Evolutionary conservation across 2,888 invertebrate species (phyloP).

Genomic region (Drosophila greeni): DNA sequence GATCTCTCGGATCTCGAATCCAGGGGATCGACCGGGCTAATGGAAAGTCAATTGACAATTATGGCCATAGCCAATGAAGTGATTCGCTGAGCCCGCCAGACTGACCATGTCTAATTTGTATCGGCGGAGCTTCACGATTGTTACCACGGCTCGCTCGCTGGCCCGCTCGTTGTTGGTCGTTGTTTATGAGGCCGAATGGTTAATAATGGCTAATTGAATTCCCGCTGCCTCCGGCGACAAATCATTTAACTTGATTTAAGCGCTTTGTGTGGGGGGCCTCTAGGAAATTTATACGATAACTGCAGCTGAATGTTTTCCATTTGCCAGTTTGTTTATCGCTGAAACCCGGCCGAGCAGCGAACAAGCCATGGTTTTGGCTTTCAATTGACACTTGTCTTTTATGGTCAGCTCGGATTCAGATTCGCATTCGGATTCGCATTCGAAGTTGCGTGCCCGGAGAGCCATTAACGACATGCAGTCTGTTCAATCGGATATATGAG

Average conservation of each 20-base stretch:
- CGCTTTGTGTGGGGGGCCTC: slow-evolving; percentile 58
- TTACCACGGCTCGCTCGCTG: slow-evolving; percentile 51
- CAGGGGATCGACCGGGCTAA: slow-evolving; percentile 55
- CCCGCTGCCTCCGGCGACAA: slow-evolving; percentile 70
- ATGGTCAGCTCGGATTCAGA: slow-evolving; percentile 23
- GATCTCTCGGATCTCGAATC: slow-evolving; percentile 2
- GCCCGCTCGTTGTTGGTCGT: slow-evolving; percentile 43
- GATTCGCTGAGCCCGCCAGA: slow-evolving; percentile 53
- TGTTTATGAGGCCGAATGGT: slow-evolving; percentile 67
- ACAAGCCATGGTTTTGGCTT: slow-evolving; percentile 56
- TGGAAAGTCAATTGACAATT: slow-evolving; percentile 77
- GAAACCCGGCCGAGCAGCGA: slow-evolving; percentile 10
- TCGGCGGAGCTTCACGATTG: slow-evolving; percentile 37
- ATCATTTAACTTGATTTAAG: slow-evolving; percentile 72
- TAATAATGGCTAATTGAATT: slow-evolving; percentile 75
- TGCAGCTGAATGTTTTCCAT: slow-evolving; percentile 13
- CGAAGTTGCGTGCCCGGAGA: slow-evolving; percentile 27
- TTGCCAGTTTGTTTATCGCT: slow-evolving; percentile 24
- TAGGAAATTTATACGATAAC: slow-evolving; percentile 31
- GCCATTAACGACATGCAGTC: slow-evolving; percentile 42
- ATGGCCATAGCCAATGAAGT: slow-evolving; percentile 67
- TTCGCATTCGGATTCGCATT: neutral
- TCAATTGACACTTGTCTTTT: slow-evolving; percentile 55
- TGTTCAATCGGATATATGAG: slow-evolving; percentile 35
- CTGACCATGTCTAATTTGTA: slow-evolving; percentile 57